phyloP scores from a whole-genome alignment of 1,140 invertebrate genomes.

The Heliothis subflexa region DNA sequence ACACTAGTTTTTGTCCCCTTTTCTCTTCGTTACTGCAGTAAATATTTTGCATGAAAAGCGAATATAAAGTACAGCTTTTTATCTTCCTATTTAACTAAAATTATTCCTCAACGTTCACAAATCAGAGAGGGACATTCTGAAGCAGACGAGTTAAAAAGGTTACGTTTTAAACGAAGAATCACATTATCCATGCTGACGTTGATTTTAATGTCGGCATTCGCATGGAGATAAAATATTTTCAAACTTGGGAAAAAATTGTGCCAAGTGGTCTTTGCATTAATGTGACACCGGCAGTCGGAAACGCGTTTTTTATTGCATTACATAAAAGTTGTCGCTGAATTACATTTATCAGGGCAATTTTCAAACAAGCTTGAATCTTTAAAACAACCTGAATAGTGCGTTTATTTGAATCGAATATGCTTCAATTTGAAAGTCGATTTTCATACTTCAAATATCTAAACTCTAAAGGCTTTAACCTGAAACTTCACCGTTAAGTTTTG shows the following conservation, averaged over 20 bases:
- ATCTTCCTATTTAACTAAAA: neutral
- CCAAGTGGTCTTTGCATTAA: slow-evolving; percentile 26
- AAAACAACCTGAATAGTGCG: neutral
- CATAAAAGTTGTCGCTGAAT: too few relatives aligned
- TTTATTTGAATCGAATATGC: slow-evolving; percentile 5
- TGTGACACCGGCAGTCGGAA: slow-evolving; percentile 19
- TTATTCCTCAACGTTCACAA: slow-evolving; percentile 20
- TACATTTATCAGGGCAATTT: too few relatives aligned
- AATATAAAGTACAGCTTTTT: slow-evolving; percentile 10
- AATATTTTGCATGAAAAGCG: slow-evolving; percentile 12
- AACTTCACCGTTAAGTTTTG: slow-evolving; percentile 29
- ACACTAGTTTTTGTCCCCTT: slow-evolving; percentile 21
- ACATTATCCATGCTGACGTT: slow-evolving; percentile 21
- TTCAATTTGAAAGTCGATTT: slow-evolving; percentile 9
- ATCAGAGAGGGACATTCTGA: neutral
- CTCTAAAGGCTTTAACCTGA: slow-evolving; percentile 15
- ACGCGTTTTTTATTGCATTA: neutral
- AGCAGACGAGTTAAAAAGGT: slow-evolving; percentile 20
- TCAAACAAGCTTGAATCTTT: neutral
- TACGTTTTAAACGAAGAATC: slow-evolving; percentile 32
- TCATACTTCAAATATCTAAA: neutral
- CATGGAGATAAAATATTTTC: slow-evolving; percentile 29
- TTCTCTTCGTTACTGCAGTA: slow-evolving; percentile 24
- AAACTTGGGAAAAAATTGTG: slow-evolving; percentile 18
- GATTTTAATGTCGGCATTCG: slow-evolving; percentile 27